Percentiles rank a stretch among this genome's conserved stretches.
phyloP scores from a whole-genome alignment of 2,888 invertebrate species.

The Rotaria magnacalcarata region DNA sequence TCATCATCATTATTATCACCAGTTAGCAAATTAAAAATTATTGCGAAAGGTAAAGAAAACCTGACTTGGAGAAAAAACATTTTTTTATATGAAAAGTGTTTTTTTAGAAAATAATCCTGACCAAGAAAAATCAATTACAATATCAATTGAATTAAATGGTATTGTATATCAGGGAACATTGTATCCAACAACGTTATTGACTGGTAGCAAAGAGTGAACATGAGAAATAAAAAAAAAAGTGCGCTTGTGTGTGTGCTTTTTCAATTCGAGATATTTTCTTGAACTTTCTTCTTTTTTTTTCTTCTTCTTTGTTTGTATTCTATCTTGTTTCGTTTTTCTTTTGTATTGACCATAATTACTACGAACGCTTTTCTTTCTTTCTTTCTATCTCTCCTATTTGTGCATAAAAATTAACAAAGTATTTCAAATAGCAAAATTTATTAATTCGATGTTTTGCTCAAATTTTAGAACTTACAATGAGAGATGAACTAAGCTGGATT shows the following conservation, averaged over 20 bases:
- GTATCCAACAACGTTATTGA: constrained; percentile 13
- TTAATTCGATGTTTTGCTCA: too few relatives aligned
- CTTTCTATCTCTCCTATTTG: background rate
- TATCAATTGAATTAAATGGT: constrained; percentile 45
- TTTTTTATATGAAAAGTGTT: background rate
- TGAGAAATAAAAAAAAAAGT: background rate
- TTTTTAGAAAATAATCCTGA: constrained; percentile 1
- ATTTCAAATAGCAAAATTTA: background rate
- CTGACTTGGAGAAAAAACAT: too few relatives aligned
- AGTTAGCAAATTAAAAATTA: constrained; percentile 9
- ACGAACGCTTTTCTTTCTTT: background rate
- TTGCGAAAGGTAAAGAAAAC: background rate
- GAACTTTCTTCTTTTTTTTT: background rate
- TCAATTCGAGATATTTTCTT: constrained; percentile 10
- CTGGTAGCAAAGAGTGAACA: constrained; percentile 24
- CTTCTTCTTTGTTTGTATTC: background rate
- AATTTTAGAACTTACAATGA: too few relatives aligned
- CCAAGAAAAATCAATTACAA: constrained; percentile 37
- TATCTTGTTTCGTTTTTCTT: background rate
- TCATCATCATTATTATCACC: constrained; percentile 7
- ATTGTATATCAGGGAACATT: constrained; percentile 42
- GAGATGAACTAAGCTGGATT: too few relatives aligned
- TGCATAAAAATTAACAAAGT: constrained; percentile 25
- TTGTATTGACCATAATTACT: constrained; percentile 15
- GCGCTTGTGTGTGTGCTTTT: background rate